Percentiles rank a stretch among this genome's conserved stretches.
These are phyloP conservation scores for Ashinkailepas kermadecensis DNA, from an alignment of 2,888 invertebrate genomes.

Conservation along the genomic window DNA sequence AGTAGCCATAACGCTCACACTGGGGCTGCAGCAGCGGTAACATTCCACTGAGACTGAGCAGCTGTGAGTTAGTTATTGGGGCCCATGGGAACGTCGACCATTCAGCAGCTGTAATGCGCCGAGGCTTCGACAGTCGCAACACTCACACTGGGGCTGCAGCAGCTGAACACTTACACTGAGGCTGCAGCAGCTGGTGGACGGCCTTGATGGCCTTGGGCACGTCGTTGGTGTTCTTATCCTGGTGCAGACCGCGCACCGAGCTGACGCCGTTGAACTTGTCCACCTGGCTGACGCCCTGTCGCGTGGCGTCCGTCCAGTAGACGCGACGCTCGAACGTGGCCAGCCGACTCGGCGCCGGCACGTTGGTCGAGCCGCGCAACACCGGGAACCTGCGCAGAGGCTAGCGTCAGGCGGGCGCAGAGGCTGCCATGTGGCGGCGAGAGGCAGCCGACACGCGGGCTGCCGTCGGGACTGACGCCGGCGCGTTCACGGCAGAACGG, in stretches of 20 bases:
- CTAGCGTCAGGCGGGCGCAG: background rate
- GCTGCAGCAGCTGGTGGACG: constrained; percentile 69
- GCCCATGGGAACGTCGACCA: no score
- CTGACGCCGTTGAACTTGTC: constrained; percentile 74
- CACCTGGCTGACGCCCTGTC: constrained; percentile 78
- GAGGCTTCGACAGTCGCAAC: no score
- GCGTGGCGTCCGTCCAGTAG: constrained; percentile 86
- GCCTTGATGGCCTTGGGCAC: constrained; percentile 78
- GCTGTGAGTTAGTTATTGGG: no score
- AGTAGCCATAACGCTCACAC: no score
- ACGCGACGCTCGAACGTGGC: constrained; percentile 78
- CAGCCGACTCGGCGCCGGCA: constrained; percentile 71
- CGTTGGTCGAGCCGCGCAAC: constrained; percentile 54
- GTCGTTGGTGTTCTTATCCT: constrained; percentile 39
- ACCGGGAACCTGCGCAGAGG: constrained; percentile 14
- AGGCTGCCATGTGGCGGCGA: no score
- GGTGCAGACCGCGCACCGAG: constrained; percentile 67
- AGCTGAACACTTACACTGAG: constrained; percentile 38
- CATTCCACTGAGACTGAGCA: no score
- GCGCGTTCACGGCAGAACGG: no score
- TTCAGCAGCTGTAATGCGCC: no score
- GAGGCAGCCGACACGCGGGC: no score
- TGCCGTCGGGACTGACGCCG: no score
- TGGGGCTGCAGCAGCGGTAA: no score
- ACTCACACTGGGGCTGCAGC: no score